phyloP scores from a whole-genome alignment of 2,797 vertebrate genomes.

The Triplophysa bombifrons region DNA sequence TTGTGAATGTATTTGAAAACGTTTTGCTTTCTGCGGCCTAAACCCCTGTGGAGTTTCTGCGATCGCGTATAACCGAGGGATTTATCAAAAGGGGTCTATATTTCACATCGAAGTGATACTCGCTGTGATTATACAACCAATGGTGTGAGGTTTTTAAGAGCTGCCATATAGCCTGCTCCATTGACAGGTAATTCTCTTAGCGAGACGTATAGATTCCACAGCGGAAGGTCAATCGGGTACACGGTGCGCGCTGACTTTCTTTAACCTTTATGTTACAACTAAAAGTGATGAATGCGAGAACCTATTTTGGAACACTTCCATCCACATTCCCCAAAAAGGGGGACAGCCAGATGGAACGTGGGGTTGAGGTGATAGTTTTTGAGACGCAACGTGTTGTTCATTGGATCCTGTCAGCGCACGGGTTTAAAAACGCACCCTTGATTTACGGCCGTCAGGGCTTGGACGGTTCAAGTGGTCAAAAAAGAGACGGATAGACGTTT shows the following conservation, averaged over 20 bases:
- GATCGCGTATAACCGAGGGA: constrained; percentile 12
- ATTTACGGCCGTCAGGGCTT: constrained; percentile 8
- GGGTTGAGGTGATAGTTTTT: background rate
- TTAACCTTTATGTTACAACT: background rate
- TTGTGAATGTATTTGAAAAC: too few species aligned
- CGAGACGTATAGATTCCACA: background rate
- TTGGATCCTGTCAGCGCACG: background rate
- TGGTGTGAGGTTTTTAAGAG: background rate
- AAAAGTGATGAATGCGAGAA: background rate
- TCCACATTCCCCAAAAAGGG: background rate
- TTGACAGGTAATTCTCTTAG: background rate
- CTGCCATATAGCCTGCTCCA: background rate
- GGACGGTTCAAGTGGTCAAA: constrained; percentile 18
- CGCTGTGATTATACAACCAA: background rate
- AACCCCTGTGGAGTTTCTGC: background rate
- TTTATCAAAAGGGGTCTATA: constrained; percentile 12
- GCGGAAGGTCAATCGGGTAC: background rate
- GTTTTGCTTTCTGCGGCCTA: background rate
- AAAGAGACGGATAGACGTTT: constrained; percentile 18
- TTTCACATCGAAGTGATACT: constrained; percentile 23
- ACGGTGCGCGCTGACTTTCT: background rate
- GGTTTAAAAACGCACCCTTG: constrained; percentile 16
- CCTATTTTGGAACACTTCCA: background rate
- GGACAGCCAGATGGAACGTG: background rate
- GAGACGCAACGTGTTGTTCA: background rate